These are phyloP conservation scores for Caerostris darwini DNA, from an alignment of 1,140 invertebrate genomes.

Conservation along the genomic window DNA sequence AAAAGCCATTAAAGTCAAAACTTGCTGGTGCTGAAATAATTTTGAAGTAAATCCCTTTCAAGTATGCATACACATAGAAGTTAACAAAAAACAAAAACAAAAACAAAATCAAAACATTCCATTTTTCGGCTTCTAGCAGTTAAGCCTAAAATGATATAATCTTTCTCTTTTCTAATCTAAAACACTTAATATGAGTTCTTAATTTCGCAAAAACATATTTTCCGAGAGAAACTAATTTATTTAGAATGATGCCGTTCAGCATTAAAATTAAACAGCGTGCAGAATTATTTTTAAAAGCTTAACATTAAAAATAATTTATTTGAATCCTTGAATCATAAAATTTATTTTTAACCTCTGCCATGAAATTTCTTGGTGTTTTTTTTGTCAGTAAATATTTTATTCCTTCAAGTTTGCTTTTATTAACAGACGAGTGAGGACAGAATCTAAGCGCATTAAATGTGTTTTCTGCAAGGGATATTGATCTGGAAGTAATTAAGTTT, in stretches of 20 bases:
- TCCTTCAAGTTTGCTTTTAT: constrained; percentile 7
- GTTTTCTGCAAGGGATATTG: not conserved
- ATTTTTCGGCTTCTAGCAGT: not conserved
- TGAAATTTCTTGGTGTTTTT: not conserved
- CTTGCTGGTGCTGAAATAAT: not conserved
- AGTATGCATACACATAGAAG: not conserved
- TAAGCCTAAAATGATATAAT: not conserved
- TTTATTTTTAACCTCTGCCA: constrained; percentile 36
- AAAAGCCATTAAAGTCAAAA: no score
- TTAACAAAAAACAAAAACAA: not conserved
- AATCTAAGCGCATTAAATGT: not conserved
- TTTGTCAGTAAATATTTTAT: constrained; percentile 21
- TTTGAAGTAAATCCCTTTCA: not conserved
- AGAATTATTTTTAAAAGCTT: constrained; percentile 7
- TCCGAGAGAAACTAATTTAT: not conserved
- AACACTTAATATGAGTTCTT: not conserved
- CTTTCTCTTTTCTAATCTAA: not conserved
- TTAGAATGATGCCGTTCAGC: not conserved
- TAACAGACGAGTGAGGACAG: not conserved
- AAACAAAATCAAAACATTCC: not conserved
- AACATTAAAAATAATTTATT: constrained; percentile 34
- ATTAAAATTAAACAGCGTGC: not conserved
- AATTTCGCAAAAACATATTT: not conserved
- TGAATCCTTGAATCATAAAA: constrained; percentile 24
- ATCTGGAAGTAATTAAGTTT: constrained; percentile 37